Percentiles rank a stretch among this genome's conserved stretches.
Evolutionary conservation across 2,797 vertebrate genomes (phyloP).

Genomic region (Hydrophis major): DNA sequence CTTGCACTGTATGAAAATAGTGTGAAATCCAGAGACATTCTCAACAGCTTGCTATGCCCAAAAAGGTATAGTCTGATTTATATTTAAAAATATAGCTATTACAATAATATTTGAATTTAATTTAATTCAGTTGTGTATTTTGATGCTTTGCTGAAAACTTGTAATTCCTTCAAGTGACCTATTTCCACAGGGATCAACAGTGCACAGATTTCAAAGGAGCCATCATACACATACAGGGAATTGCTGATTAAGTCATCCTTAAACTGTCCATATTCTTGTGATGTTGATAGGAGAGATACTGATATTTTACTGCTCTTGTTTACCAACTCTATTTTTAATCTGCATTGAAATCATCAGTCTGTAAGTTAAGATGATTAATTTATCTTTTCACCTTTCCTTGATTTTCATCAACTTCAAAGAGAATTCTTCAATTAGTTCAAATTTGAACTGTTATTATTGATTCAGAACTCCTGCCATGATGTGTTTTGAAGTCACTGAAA

Average conservation of each 20-base stretch:
- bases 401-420: not conserved
- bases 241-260: not conserved
- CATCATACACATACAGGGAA: not conserved
- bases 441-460: not conserved
- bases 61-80: not conserved
- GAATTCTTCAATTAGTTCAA: not conserved
- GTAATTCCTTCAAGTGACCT: not conserved
- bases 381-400: not conserved
- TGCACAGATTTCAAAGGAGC: not conserved
- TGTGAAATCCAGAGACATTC: not conserved
- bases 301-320: not conserved
- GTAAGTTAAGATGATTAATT: not conserved
- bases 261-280: not conserved
- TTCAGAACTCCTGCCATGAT: not conserved
- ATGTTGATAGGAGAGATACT: not conserved
- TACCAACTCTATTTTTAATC: slow-evolving; percentile 7
- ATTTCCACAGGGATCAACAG: not conserved
- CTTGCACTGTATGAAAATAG: not conserved
- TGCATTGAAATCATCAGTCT: not conserved
- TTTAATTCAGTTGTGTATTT: not conserved
- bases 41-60: not conserved
- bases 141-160: not conserved
- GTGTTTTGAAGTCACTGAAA: not conserved
- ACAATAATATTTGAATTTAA: not conserved
- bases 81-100: not conserved